A percentile compares a stretch with the other conserved stretches of the same genome.
Evolutionary conservation across 2,113 vertebrate species (phyloP).

Genomic region (Serinus canaria): DNA sequence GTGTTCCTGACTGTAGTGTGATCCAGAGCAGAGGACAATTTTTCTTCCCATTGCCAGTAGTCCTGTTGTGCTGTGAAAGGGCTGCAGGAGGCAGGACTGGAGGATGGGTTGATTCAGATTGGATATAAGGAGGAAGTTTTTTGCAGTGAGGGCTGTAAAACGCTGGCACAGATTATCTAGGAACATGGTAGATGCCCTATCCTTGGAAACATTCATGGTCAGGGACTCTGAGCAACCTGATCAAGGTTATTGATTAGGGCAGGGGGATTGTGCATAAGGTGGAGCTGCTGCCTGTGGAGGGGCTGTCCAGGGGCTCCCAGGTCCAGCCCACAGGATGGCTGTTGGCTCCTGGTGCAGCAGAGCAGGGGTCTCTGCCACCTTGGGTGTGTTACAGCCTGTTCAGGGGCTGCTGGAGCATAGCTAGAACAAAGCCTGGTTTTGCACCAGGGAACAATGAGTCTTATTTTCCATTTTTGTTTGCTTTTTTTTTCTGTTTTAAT

Average conservation of each 20-base stretch:
- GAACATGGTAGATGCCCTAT: accelerated
- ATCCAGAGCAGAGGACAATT: neutral
- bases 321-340: neutral
- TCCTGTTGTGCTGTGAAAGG: neutral
- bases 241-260: neutral
- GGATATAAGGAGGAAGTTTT: neutral
- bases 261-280: accelerated
- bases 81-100: neutral
- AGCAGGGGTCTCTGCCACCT: neutral
- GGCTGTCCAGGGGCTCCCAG: neutral
- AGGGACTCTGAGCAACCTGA: neutral
- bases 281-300: neutral
- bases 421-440: neutral
- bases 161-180: neutral
- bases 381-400: neutral
- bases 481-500: neutral
- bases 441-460: neutral
- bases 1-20: neutral
- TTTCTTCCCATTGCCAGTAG: neutral
- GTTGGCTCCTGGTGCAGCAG: neutral
- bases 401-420: neutral
- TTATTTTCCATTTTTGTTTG: neutral
- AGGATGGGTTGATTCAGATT: neutral
- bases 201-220: neutral
- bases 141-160: neutral